Percentiles rank a stretch among this genome's conserved stretches.
Conservation (phyloP, 2,888 invertebrate genomes). For the Rhagonycha fulva region DNA sequence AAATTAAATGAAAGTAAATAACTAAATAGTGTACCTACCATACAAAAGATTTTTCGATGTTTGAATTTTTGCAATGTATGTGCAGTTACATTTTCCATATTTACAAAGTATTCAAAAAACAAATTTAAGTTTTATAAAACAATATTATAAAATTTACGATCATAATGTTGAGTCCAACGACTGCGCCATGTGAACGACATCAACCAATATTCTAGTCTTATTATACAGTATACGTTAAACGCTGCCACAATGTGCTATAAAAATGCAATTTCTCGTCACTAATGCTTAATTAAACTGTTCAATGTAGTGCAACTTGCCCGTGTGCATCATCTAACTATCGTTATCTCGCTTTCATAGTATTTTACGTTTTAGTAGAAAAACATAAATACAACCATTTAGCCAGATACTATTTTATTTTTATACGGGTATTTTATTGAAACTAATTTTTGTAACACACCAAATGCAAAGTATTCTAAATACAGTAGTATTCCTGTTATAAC, state of each 20-base stretch:
- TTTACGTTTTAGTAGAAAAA: slow-evolving; percentile 3
- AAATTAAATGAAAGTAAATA: background rate
- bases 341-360: slow-evolving; percentile 18
- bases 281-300: slow-evolving; percentile 38
- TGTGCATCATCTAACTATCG: slow-evolving; percentile 30
- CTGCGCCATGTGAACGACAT: slow-evolving; percentile 14
- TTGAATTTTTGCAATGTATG: background rate
- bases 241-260: slow-evolving; percentile 34
- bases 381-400: background rate
- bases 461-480: background rate
- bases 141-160: slow-evolving; percentile 19
- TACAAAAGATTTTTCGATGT: background rate
- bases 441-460: background rate
- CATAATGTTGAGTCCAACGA: slow-evolving; percentile 12
- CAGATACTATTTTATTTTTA: background rate
- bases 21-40: too few species aligned
- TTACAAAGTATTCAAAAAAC: slow-evolving; percentile 15
- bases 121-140: slow-evolving; percentile 13
- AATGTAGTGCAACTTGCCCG: slow-evolving; percentile 29
- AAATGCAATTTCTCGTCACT: slow-evolving; percentile 37
- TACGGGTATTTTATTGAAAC: background rate
- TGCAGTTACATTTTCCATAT: background rate
- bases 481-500: too few species aligned
- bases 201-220: background rate
- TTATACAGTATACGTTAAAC: slow-evolving; percentile 19